Conservation (phyloP, 2,113 vertebrate genomes). For the Elaphurus davidianus region DNA sequence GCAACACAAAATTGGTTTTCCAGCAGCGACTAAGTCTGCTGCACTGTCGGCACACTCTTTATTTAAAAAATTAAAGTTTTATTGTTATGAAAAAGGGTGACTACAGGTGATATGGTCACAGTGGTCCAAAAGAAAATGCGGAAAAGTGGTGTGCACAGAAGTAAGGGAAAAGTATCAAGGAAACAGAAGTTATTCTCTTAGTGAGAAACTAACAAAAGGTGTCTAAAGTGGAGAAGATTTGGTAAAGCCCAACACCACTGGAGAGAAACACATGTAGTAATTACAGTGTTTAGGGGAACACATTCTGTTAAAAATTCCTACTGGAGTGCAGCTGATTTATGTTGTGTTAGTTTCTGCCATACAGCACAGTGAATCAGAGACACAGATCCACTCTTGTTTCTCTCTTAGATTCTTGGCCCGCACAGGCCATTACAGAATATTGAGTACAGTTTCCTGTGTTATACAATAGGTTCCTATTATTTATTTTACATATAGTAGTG, state of each 20-base stretch:
- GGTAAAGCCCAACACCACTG: slow-evolving; percentile 1
- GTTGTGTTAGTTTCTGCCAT: not conserved
- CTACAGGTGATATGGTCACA: not conserved
- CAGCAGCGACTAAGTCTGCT: not conserved
- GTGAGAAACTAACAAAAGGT: not conserved
- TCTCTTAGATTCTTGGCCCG: not conserved
- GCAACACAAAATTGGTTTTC: not conserved
- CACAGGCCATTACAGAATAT: not conserved
- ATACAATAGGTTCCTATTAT: not conserved
- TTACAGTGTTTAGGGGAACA: not conserved
- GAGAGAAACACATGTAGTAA: not conserved
- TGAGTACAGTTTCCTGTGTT: not conserved
- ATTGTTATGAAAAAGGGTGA: not conserved
- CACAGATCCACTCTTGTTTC: not conserved
- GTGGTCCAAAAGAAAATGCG: not conserved
- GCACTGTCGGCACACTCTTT: not conserved
- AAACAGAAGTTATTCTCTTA: not conserved
- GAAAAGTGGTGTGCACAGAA: not conserved
- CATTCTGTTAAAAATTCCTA: too few relatives aligned
- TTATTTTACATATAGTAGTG: not conserved
- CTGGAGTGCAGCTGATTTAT: not conserved
- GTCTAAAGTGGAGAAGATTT: not conserved
- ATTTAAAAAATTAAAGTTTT: slow-evolving; percentile 22
- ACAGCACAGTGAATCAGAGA: not conserved
- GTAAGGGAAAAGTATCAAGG: not conserved